Evolutionary conservation across 2,797 vertebrate genomes (phyloP).

Genomic region (Chromis chromis): DNA sequence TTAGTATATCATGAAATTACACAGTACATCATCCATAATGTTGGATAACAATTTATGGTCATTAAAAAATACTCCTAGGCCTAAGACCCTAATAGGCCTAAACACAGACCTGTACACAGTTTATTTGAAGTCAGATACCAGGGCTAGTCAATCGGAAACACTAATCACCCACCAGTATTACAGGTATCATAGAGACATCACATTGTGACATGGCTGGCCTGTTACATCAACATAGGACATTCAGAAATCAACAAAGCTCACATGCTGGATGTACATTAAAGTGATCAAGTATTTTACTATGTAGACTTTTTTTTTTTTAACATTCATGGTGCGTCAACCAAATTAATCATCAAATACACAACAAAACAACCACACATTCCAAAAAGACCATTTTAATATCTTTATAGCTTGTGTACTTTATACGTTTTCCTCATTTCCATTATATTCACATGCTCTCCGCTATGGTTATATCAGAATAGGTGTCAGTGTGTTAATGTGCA

Average conservation of each 20-base stretch:
- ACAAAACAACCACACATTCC: constrained; percentile 41
- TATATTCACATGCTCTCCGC: constrained; percentile 40
- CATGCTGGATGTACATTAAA: constrained; percentile 58
- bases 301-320: constrained; percentile 15
- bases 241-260: constrained; percentile 50
- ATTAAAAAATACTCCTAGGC: background rate
- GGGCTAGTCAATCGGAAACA: constrained; percentile 1
- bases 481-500: constrained; percentile 45
- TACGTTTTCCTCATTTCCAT: constrained; percentile 11
- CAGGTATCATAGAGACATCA: background rate
- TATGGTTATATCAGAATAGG: constrained; percentile 25
- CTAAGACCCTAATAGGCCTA: constrained; percentile 14
- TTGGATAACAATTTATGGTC: constrained; percentile 15
- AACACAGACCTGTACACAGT: constrained; percentile 31
- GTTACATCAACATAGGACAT: constrained; percentile 47
- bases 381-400: constrained; percentile 31
- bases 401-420: background rate
- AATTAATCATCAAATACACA: constrained; percentile 21
- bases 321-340: constrained; percentile 55
- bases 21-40: constrained; percentile 13
- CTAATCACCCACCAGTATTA: constrained; percentile 4
- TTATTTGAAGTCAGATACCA: constrained; percentile 10
- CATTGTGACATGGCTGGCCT: constrained; percentile 12
- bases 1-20: constrained; percentile 24
- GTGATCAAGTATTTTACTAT: constrained; percentile 35